Conservation (phyloP, 2,113 vertebrate species). For the Lathamus discolor region DNA sequence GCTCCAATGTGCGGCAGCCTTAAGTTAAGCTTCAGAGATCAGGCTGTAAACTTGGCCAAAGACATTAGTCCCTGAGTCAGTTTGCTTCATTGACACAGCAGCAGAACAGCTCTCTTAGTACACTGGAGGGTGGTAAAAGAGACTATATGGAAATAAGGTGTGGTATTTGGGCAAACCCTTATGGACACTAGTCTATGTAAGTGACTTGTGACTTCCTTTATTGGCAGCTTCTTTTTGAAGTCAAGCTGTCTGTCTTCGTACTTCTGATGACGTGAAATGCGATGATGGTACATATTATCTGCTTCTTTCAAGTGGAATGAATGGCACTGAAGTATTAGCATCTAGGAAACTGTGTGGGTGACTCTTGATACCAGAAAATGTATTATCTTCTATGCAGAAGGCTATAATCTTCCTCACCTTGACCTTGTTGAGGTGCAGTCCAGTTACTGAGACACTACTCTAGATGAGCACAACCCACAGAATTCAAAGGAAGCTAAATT, state of each 20-base stretch:
- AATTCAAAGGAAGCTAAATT: neutral
- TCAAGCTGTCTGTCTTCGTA: neutral
- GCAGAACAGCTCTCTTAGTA: neutral
- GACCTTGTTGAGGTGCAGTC: neutral
- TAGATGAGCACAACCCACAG: neutral
- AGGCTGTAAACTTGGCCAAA: neutral
- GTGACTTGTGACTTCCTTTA: neutral
- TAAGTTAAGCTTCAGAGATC: neutral
- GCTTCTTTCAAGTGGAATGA: neutral
- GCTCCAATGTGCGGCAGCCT: neutral
- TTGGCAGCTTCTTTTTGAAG: neutral
- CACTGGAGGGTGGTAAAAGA: neutral
- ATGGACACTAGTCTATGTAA: neutral
- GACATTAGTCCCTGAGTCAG: neutral
- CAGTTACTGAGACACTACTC: neutral
- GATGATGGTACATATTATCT: accelerated
- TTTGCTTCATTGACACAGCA: neutral
- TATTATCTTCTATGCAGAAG: neutral
- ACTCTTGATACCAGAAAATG: neutral
- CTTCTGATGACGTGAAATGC: neutral
- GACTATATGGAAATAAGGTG: neutral
- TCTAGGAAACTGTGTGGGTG: neutral
- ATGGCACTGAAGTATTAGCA: neutral
- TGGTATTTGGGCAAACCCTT: neutral
- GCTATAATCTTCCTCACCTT: neutral